These are phyloP conservation scores for Dermatemys mawii DNA, from an alignment of 2,113 vertebrate genomes.

Conservation along the genomic window DNA sequence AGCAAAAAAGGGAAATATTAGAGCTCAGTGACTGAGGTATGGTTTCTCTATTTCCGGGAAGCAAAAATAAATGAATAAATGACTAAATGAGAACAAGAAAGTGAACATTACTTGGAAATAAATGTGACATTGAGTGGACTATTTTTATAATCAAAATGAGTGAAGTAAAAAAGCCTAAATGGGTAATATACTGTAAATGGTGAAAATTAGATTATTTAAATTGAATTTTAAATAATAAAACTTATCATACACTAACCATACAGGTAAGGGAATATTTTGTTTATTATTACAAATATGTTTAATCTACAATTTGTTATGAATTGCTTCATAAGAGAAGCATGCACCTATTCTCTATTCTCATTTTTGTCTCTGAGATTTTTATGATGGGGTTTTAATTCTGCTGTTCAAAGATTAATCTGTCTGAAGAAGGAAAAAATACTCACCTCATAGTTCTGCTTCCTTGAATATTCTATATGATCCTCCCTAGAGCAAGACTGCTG, in stretches of 20 bases:
- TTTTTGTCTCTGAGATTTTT: background rate
- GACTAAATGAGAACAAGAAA: background rate
- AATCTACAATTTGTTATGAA: background rate
- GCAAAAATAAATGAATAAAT: too few species aligned
- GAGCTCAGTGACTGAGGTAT: background rate
- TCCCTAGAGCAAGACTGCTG: background rate
- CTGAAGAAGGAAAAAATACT: background rate
- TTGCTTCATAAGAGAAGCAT: background rate
- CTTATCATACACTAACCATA: background rate
- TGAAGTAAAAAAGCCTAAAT: background rate
- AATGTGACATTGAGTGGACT: background rate
- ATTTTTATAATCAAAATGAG: background rate
- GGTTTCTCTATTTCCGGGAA: background rate
- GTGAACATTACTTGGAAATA: background rate
- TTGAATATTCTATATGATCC: background rate
- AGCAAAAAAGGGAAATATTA: background rate
- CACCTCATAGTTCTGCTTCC: background rate
- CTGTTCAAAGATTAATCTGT: background rate
- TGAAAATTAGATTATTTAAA: background rate
- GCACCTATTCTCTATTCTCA: background rate
- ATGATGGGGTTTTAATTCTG: background rate
- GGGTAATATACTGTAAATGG: background rate
- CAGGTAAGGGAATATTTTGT: background rate
- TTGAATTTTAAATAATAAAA: background rate
- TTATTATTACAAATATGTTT: background rate